Conservation (phyloP, 2,888 invertebrate genomes). For the Chorisops tibialis region DNA sequence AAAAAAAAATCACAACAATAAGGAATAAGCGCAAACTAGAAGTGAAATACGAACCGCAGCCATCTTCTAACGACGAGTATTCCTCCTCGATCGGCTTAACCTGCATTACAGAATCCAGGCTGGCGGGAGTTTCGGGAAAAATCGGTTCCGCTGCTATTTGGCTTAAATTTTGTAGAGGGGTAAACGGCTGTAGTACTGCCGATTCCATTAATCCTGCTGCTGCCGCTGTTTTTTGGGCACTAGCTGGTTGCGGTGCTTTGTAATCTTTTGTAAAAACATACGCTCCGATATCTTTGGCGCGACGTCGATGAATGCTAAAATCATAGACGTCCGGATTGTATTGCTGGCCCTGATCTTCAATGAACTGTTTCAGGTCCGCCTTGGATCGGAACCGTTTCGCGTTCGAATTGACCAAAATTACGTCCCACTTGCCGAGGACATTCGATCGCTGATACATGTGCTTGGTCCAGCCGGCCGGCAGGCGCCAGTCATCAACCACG, state of each 20-base stretch:
- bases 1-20: conserved; percentile 1
- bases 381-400: conserved; percentile 62
- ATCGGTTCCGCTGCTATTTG: conserved; percentile 23
- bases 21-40: neutral
- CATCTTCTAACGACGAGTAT: conserved; percentile 40
- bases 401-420: conserved; percentile 64
- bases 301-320: conserved; percentile 58
- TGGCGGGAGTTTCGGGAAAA: conserved; percentile 13
- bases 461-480: conserved; percentile 75
- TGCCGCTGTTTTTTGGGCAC: neutral
- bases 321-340: conserved; percentile 59
- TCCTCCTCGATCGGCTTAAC: neutral
- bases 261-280: conserved; percentile 50
- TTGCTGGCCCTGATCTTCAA: conserved; percentile 49
- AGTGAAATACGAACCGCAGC: conserved; percentile 41
- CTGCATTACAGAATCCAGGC: neutral
- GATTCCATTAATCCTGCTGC: conserved; percentile 9
- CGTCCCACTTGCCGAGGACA: conserved; percentile 76
- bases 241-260: conserved; percentile 40
- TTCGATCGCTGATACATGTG: conserved; percentile 71
- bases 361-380: conserved; percentile 55
- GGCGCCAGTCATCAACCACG: conserved; percentile 68
- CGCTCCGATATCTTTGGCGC: conserved; percentile 51
- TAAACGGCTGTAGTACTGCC: conserved; percentile 1
- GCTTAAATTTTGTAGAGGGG: neutral